Percentiles rank a stretch among this genome's conserved stretches.
Conservation (phyloP, 2,888 invertebrate species). For the Drosophila kambysellisi region DNA sequence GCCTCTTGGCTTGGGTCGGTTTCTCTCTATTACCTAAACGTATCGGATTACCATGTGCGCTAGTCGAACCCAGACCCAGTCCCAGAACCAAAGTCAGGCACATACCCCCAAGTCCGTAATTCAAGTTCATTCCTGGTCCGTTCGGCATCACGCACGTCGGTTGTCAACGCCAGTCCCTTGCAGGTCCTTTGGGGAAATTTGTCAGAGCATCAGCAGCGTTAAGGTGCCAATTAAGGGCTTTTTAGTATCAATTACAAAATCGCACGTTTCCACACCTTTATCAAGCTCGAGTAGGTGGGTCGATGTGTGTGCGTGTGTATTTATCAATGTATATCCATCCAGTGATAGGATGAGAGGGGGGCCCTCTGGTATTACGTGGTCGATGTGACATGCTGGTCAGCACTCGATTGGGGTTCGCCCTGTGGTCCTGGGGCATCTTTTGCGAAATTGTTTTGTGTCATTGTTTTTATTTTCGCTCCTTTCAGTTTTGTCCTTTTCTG, state of each 20-base stretch:
- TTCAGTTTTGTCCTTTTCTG: conserved; percentile 33
- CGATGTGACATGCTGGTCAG: conserved; percentile 64
- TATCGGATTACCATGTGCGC: conserved; percentile 62
- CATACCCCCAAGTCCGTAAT: conserved; percentile 12
- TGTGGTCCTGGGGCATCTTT: conserved; percentile 34
- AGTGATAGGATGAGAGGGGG: conserved; percentile 14
- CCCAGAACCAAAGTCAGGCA: conserved; percentile 11
- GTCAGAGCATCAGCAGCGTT: conserved; percentile 83
- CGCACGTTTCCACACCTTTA: conserved; percentile 82
- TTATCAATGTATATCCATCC: conserved; percentile 6
- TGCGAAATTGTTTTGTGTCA: conserved; percentile 76
- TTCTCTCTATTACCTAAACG: conserved; percentile 65
- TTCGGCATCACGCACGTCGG: conserved; percentile 61
- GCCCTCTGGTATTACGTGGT: conserved; percentile 44
- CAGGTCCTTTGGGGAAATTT: conserved; percentile 82
- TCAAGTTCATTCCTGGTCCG: conserved; percentile 24
- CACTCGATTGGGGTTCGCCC: conserved; percentile 34
- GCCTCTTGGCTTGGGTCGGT: conserved; percentile 38
- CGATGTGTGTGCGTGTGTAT: conserved; percentile 14
- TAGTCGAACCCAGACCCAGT: conserved; percentile 11
- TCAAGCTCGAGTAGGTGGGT: conserved; percentile 45
- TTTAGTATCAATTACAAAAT: conserved; percentile 85
- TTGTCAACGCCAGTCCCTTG: conserved; percentile 64
- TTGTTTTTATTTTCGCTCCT: conserved; percentile 56
- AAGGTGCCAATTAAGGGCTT: conserved; percentile 85